These are phyloP conservation scores for Sorex fumeus DNA, from an alignment of 2,113 vertebrate species.

Conservation along the genomic window DNA sequence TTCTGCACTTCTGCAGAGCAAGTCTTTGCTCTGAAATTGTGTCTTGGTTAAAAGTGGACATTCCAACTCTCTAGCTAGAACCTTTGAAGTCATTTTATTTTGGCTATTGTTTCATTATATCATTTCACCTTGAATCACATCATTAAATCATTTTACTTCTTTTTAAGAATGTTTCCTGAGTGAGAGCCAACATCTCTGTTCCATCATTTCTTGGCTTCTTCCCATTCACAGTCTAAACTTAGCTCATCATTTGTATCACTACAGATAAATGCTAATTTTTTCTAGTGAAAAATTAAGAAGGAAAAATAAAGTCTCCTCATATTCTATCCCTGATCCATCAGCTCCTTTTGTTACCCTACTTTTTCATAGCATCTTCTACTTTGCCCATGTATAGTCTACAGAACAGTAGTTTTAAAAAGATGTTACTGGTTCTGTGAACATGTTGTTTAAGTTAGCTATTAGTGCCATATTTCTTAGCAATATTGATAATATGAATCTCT, in stretches of 20 bases:
- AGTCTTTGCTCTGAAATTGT: not conserved
- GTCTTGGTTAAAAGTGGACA: not conserved
- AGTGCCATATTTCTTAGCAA: not conserved
- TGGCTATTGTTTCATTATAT: not conserved
- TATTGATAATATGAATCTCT: constrained; percentile 2
- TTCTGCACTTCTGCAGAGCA: not conserved
- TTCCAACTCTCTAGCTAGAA: not conserved
- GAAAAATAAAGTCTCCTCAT: not conserved
- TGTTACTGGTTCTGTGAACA: constrained; percentile 4
- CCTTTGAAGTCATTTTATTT: not conserved
- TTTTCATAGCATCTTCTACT: not conserved
- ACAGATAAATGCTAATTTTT: constrained; percentile 4
- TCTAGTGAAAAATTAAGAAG: not conserved
- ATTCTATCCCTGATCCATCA: not conserved
- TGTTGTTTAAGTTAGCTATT: constrained; percentile 20
- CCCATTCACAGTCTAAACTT: constrained; percentile 22
- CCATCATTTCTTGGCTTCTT: constrained; percentile 4
- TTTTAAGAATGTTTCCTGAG: not conserved
- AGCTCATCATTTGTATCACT: not conserved
- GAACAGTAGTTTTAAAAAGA: not conserved
- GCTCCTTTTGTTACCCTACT: not conserved
- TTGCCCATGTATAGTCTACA: not conserved
- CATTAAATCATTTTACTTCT: not conserved
- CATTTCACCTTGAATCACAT: not conserved
- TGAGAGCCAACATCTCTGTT: not conserved